Percentiles rank a stretch among this genome's conserved stretches.
Conservation (phyloP, 2,113 vertebrate species). For the Paratilapia polleni region DNA sequence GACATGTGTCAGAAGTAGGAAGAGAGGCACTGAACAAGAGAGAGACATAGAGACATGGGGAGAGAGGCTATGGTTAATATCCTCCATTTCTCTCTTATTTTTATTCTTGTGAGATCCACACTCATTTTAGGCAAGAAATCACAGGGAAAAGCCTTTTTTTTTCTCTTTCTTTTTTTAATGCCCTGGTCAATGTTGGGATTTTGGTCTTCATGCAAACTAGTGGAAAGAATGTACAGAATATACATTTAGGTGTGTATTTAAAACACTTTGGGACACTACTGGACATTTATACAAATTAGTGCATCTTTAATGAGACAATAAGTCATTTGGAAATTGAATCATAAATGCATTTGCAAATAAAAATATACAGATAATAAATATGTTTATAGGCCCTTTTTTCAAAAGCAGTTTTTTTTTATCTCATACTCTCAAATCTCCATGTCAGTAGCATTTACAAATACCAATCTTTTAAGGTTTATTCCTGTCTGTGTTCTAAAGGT, state of each 20-base stretch:
- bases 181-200: neutral
- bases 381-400: neutral
- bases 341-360: neutral
- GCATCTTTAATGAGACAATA: neutral
- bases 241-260: neutral
- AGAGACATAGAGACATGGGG: conserved; percentile 12
- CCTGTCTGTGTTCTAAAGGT: neutral
- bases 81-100: conserved; percentile 22
- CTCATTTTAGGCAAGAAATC: conserved; percentile 16
- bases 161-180: neutral
- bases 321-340: neutral
- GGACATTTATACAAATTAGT: neutral
- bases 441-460: neutral
- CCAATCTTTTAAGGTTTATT: neutral
- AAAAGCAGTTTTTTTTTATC: fast-evolving
- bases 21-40: conserved; percentile 45
- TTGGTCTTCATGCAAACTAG: neutral
- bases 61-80: conserved; percentile 42
- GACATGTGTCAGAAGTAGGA: conserved; percentile 71
- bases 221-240: neutral
- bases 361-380: neutral
- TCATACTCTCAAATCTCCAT: neutral
- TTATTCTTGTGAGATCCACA: conserved; percentile 28
- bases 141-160: neutral
- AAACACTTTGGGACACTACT: too few species aligned